phyloP scores from a whole-genome alignment of 1,140 invertebrate genomes.

The Brachystomella parvula region DNA sequence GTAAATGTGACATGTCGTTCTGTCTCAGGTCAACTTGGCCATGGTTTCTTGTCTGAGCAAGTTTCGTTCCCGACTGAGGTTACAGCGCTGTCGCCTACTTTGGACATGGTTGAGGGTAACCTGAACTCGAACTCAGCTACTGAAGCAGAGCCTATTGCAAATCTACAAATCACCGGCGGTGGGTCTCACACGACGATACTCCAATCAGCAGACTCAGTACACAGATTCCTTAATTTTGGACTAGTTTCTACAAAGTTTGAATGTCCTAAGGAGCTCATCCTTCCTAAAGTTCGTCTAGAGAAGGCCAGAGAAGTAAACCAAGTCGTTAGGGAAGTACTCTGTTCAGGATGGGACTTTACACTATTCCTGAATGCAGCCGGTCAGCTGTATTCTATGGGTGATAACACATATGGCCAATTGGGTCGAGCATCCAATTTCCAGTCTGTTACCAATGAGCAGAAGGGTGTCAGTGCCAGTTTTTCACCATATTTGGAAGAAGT shows the following conservation, averaged over 20 bases:
- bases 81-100: not conserved
- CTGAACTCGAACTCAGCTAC: not conserved
- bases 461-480: not conserved
- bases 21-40: slow-evolving; percentile 28
- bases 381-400: slow-evolving; percentile 22
- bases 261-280: not conserved
- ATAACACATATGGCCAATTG: slow-evolving; percentile 28
- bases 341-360: slow-evolving; percentile 31
- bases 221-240: not conserved
- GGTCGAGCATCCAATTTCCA: slow-evolving; percentile 9
- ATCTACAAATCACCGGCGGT: slow-evolving; percentile 10
- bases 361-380: slow-evolving; percentile 12
- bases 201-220: not conserved
- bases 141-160: not conserved
- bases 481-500: not conserved
- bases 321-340: slow-evolving; percentile 21
- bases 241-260: not conserved
- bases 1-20: too few relatives aligned
- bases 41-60: slow-evolving; percentile 32
- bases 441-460: too few relatives aligned
- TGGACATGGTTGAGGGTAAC: not conserved
- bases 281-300: not conserved
- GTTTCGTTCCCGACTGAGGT: slow-evolving; percentile 25
- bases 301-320: not conserved
- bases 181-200: slow-evolving; percentile 14